Conservation (phyloP, 1,140 invertebrate species). For the Aricia agestis region DNA sequence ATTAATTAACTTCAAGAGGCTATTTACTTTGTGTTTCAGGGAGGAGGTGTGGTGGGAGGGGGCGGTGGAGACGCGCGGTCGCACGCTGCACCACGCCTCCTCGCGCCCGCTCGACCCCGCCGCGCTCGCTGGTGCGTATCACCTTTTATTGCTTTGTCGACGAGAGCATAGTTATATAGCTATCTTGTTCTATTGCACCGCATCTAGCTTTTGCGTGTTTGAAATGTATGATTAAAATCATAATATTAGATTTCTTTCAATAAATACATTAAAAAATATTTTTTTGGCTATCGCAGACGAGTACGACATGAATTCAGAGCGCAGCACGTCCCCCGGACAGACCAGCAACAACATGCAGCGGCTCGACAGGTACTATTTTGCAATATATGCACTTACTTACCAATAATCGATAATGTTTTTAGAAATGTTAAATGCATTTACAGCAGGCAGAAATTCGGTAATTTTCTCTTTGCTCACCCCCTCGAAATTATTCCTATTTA, state of each 20-base stretch:
- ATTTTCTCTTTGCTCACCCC: too few species aligned
- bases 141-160: neutral
- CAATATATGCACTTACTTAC: neutral
- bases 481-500: too few species aligned
- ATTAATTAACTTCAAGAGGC: too few species aligned
- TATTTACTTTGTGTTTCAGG: neutral
- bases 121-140: slow-evolving; percentile 43
- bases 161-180: too few species aligned
- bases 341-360: slow-evolving; percentile 66
- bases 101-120: slow-evolving; percentile 48
- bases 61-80: slow-evolving; percentile 52
- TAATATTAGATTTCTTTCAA: too few species aligned
- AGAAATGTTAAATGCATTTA: too few species aligned
- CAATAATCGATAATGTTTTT: too few species aligned
- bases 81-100: slow-evolving; percentile 36
- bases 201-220: too few species aligned
- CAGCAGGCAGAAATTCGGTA: too few species aligned
- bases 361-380: slow-evolving; percentile 57
- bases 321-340: slow-evolving; percentile 50
- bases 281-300: slow-evolving; percentile 45
- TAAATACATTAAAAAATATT: too few species aligned
- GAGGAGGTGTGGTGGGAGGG: slow-evolving; percentile 59
- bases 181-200: too few species aligned
- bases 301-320: slow-evolving; percentile 54
- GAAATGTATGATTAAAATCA: too few species aligned